A percentile compares a stretch with the other conserved stretches of the same genome.
phyloP scores from a whole-genome alignment of 53 echinoderm and acorn worm species.

The Antedon mediterranea region DNA sequence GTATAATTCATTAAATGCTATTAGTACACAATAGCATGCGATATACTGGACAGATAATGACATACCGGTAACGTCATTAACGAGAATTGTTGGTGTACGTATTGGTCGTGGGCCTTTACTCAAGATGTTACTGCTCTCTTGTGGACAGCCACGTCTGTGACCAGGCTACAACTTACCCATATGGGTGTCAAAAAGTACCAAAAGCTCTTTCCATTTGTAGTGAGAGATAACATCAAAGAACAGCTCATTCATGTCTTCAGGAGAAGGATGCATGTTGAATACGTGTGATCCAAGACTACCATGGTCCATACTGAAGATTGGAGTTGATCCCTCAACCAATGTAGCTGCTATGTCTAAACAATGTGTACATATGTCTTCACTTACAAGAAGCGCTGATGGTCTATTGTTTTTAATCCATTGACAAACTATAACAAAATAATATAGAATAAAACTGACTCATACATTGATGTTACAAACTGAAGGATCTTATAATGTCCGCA shows the following conservation, averaged over 20 bases:
- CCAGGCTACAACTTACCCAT: conserved; percentile 32
- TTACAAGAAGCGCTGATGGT: conserved; percentile 50
- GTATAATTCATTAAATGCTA: too few relatives aligned
- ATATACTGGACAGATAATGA: too few relatives aligned
- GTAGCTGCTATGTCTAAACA: conserved; percentile 79
- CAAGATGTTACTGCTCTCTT: too few relatives aligned
- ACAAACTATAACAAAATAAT: background rate
- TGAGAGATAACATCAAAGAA: conserved; percentile 65
- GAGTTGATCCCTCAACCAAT: conserved; percentile 65
- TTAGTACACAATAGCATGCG: too few relatives aligned
- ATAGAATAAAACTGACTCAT: too few relatives aligned
- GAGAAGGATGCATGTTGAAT: conserved; percentile 93
- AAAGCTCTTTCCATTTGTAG: conserved; percentile 74
- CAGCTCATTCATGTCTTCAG: conserved; percentile 64
- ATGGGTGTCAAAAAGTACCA: conserved; percentile 61
- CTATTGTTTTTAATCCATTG: background rate
- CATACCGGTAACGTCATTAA: too few relatives aligned
- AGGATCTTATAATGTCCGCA: too few relatives aligned
- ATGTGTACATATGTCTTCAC: conserved; percentile 59
- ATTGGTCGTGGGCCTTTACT: too few relatives aligned
- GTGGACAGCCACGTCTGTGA: too few relatives aligned
- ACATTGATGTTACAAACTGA: too few relatives aligned
- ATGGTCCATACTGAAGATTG: conserved; percentile 58
- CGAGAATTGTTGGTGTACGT: too few relatives aligned
- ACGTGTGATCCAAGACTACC: conserved; percentile 56